phyloP scores from a whole-genome alignment of 2,888 invertebrate species.

The Clanis bilineata region DNA sequence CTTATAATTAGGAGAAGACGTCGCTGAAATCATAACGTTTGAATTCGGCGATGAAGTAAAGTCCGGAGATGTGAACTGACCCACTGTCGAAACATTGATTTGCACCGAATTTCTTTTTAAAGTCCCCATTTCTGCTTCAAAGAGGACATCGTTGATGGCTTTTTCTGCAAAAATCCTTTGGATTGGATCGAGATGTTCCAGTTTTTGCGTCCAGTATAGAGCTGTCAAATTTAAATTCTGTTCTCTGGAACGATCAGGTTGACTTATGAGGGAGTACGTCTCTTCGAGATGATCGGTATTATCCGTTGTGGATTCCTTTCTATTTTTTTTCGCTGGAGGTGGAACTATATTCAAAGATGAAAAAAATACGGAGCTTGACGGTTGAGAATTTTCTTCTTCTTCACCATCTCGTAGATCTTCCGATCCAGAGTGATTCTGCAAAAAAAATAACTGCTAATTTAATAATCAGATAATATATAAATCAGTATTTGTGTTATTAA shows the following conservation, averaged over 20 bases:
- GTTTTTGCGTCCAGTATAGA: slow-evolving; percentile 10
- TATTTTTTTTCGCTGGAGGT: background rate
- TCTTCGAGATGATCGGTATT: background rate
- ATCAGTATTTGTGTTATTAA: no score
- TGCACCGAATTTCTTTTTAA: slow-evolving; percentile 4
- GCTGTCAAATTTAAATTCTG: background rate
- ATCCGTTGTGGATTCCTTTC: background rate
- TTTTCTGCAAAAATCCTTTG: slow-evolving; percentile 11
- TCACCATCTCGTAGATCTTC: background rate
- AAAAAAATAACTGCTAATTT: background rate
- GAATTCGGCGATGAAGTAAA: background rate
- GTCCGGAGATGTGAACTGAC: background rate
- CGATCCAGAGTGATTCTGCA: background rate
- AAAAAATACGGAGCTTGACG: background rate
- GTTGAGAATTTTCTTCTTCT: background rate
- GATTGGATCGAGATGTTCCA: background rate
- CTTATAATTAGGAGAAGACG: background rate
- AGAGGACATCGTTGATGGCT: slow-evolving; percentile 10
- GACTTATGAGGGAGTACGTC: background rate
- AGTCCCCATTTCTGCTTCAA: slow-evolving; percentile 9
- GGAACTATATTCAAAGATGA: background rate
- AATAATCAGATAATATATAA: background rate
- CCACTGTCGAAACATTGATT: background rate
- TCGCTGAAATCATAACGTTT: background rate
- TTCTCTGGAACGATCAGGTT: background rate